Percentiles rank a stretch among this genome's conserved stretches.
Evolutionary conservation across 1,140 invertebrate species (phyloP).

Genomic region (Drosophila pseudoananassae): DNA sequence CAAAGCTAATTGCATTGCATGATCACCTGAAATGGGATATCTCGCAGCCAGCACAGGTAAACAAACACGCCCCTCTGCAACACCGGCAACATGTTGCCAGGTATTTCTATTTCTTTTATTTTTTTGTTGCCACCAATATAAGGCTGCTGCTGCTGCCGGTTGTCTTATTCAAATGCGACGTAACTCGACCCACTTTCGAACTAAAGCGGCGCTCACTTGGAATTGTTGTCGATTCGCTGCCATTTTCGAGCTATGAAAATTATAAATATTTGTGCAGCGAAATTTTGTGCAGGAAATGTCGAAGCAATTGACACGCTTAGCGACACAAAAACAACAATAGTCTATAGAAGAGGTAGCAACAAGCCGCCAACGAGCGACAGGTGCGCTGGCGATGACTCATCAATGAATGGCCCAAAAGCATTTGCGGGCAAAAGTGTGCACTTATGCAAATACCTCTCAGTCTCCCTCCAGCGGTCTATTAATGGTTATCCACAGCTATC

Average conservation of each 20-base stretch:
- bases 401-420: conserved; percentile 22
- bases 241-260: conserved; percentile 44
- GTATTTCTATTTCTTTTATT: not conserved
- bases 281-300: conserved; percentile 68
- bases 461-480: conserved; percentile 11
- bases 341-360: conserved; percentile 15
- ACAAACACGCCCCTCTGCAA: conserved; percentile 21
- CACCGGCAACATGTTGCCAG: conserved; percentile 46
- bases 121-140: conserved; percentile 27
- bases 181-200: conserved; percentile 76
- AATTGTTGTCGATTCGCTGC: conserved; percentile 57
- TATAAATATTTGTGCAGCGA: conserved; percentile 70
- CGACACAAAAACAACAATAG: conserved; percentile 7
- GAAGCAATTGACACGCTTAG: conserved; percentile 64
- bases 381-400: conserved; percentile 47
- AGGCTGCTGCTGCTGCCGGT: conserved; percentile 15
- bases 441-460: conserved; percentile 47
- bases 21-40: conserved; percentile 60
- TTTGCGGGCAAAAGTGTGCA: conserved; percentile 20
- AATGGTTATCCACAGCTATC: conserved; percentile 31
- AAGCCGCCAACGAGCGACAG: conserved; percentile 13
- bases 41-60: conserved; percentile 28
- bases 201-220: conserved; percentile 21
- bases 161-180: conserved; percentile 72
- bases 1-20: conserved; percentile 73